Base-by-base conservation (phyloP, 2,113 vertebrate species). In the Triplophysa rosa region DNA sequence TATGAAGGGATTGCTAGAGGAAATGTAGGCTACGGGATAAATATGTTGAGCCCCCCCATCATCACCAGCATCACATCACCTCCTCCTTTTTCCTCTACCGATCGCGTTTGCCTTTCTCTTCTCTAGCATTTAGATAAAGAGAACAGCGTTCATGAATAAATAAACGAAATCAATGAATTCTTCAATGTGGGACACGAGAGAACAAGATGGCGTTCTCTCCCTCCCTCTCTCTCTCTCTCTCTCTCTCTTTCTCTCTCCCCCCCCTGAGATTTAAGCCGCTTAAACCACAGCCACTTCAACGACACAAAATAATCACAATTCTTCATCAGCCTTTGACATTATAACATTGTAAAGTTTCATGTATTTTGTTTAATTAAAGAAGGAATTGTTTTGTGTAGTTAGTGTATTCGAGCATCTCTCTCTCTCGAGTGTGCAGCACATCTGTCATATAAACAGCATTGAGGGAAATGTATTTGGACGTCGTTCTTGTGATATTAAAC, bases 141-240 rank as follows among this genome's bases (percentile, higher is more conserved):
- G 61, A 78, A 33, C 63, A 16, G 26, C 45, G 67, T 52, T 61
- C 58, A 63, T 75, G 80, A 75, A 65, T 76, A 79, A 81, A 70
- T 80, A 54, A 77, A 42, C 12, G 33, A 7, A 71, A 83, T 81
- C 40, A 76, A 67, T 67, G 76, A 67, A 37, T 82, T 72, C 66
- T 67, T 75, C 24, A 66, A 19, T 82, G 45, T 64, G 61, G 67
- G 77, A 71, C 79, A 70, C 76, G 42, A 11, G 42, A 45, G 69
- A 83, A 86, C 84, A 86, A 86, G 84, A 86, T 86, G 84, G 84
- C 84, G 84, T 79, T 64, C 66, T 61, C 29, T 76, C 77, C 42
- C 26, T 75, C 70, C 62, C 67, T 82, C 62, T 67, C 47, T 61
- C 54, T 76, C 79, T 72, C 42, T 45, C 42, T 45, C 42, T 45